A percentile compares a stretch with the other conserved stretches of the same genome.
These are phyloP conservation scores for Crematogaster levior DNA, from an alignment of 2,888 invertebrate genomes.

Conservation along the genomic window DNA sequence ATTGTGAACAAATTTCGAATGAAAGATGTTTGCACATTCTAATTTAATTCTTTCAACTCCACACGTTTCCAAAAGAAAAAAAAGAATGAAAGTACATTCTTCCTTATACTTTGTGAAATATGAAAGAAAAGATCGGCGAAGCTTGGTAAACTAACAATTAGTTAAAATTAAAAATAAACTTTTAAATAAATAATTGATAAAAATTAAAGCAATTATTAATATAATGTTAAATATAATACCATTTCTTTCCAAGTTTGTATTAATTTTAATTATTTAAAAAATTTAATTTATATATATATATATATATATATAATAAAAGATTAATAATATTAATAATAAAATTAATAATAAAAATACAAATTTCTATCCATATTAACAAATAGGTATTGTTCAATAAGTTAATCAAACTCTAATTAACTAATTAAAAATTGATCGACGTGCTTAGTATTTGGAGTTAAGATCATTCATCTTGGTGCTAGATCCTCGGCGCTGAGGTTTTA, in stretches of 20 bases:
- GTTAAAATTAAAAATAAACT: background rate
- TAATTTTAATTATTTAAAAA: background rate
- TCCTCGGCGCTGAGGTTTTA: background rate
- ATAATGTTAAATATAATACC: background rate
- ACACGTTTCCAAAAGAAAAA: background rate
- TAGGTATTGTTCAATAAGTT: background rate
- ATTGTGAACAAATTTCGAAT: constrained; percentile 40
- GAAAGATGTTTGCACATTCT: constrained; percentile 9
- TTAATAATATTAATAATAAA: too few species aligned
- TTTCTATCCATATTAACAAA: too few species aligned
- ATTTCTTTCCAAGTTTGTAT: background rate
- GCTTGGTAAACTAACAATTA: background rate
- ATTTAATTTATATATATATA: too few species aligned
- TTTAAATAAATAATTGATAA: background rate
- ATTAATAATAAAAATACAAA: too few species aligned
- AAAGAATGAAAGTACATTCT: background rate
- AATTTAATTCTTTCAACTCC: constrained; percentile 11
- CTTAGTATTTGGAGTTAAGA: background rate
- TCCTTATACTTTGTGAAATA: background rate
- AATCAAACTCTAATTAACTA: background rate
- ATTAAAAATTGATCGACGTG: background rate
- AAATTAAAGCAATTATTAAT: background rate
- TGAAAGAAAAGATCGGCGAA: background rate
- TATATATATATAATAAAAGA: too few species aligned
- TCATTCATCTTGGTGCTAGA: background rate